Evolutionary conservation across 2,888 invertebrate genomes (phyloP).

Genomic region (Abrostola tripartita): DNA sequence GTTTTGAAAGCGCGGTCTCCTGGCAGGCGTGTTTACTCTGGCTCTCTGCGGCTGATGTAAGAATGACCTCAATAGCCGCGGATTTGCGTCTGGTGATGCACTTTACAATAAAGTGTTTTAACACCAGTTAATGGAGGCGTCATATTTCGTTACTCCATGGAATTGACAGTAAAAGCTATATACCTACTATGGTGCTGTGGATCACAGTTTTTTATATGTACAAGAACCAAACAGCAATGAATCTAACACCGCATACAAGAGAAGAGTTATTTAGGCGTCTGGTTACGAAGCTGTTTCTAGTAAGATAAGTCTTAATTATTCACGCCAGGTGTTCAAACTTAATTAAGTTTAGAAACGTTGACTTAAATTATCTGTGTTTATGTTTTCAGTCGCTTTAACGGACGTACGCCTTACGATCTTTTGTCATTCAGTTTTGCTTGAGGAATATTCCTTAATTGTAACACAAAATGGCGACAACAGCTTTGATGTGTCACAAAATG

Average conservation of each 20-base stretch:
- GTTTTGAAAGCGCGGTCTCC: conserved; percentile 57
- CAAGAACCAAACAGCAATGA: too few relatives aligned
- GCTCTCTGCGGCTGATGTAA: conserved; percentile 54
- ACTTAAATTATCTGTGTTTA: not conserved
- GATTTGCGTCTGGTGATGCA: conserved; percentile 42
- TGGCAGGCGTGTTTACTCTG: conserved; percentile 56
- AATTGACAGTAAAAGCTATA: too few relatives aligned
- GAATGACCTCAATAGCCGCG: conserved; percentile 63
- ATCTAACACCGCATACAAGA: too few relatives aligned
- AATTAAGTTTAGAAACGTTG: not conserved
- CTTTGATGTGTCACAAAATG: too few relatives aligned
- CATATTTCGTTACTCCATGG: conserved; percentile 2
- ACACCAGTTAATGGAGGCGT: conserved; percentile 19
- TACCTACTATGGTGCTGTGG: too few relatives aligned
- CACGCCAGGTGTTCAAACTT: conserved; percentile 19
- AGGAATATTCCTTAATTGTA: too few relatives aligned
- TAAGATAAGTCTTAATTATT: conserved; percentile 43
- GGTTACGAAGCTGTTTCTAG: conserved; percentile 20
- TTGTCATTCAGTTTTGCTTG: too few relatives aligned
- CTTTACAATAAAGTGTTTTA: conserved; percentile 32
- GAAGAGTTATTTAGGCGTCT: conserved; percentile 13
- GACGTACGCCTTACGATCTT: too few relatives aligned
- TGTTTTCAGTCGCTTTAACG: too few relatives aligned
- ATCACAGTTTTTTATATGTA: too few relatives aligned
- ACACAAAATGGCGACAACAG: too few relatives aligned